Evolutionary conservation across 2,113 vertebrate species (phyloP).

Genomic region (Lophius piscatorius): DNA sequence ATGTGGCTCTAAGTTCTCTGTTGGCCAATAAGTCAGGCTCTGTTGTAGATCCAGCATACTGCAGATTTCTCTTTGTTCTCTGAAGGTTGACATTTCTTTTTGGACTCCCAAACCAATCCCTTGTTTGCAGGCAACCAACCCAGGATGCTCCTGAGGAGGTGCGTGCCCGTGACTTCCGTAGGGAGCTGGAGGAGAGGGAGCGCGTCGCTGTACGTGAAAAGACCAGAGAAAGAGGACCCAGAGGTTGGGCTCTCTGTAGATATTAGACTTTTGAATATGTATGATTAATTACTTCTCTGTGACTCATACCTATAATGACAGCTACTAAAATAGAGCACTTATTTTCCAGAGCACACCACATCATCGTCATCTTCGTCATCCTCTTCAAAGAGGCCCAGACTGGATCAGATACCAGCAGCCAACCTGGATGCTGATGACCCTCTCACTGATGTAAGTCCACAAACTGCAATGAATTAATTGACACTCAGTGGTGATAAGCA

Average conservation of each 20-base stretch:
- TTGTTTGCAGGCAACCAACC: conserved; percentile 85
- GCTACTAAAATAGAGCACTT: background rate
- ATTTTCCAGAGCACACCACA: conserved; percentile 89
- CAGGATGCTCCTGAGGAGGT: conserved; percentile 97
- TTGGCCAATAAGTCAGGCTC: no score
- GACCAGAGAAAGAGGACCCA: conserved; percentile 89
- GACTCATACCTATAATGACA: background rate
- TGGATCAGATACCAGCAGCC: conserved; percentile 97
- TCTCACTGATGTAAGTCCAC: conserved; percentile 90
- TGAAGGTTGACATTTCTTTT: no score
- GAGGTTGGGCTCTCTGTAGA: conserved; percentile 79
- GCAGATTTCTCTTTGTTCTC: no score
- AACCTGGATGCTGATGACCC: conserved; percentile 98
- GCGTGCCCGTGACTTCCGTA: conserved; percentile 93
- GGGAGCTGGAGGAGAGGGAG: conserved; percentile 96
- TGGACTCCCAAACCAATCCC: no score
- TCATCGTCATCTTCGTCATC: conserved; percentile 86
- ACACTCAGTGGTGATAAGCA: background rate
- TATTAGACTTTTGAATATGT: background rate
- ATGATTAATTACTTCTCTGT: background rate
- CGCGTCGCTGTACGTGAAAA: conserved; percentile 89
- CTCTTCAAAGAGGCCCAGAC: conserved; percentile 93
- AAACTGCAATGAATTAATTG: background rate
- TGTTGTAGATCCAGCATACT: no score
- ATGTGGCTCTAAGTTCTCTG: no score